Conservation (phyloP, 2,888 invertebrate genomes). For the Epistrophe eligans region DNA sequence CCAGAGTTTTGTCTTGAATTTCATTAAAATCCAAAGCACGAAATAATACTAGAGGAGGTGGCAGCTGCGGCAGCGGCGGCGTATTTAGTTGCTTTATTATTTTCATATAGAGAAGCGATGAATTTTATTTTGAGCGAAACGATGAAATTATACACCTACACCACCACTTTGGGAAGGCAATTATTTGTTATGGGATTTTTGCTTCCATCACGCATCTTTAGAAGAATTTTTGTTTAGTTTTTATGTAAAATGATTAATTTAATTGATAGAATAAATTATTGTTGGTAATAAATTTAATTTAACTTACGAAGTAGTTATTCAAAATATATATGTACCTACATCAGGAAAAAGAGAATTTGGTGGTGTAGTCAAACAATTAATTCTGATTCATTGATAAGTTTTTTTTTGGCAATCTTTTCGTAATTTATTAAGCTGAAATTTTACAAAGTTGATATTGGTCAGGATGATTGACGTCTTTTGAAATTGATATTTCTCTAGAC, state of each 20-base stretch:
- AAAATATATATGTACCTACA: not conserved
- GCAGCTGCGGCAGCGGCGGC: not conserved
- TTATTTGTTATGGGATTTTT: conserved; percentile 3
- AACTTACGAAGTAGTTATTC: not conserved
- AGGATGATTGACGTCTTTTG: no score
- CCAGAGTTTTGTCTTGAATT: conserved; percentile 46
- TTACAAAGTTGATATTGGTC: no score
- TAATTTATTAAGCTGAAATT: no score
- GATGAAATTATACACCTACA: conserved; percentile 5
- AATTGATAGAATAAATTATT: conserved; percentile 7
- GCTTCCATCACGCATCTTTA: conserved; percentile 7
- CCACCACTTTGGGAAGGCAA: not conserved
- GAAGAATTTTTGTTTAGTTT: not conserved
- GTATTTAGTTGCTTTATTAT: not conserved
- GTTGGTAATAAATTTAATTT: conserved; percentile 28
- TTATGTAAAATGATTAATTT: conserved; percentile 21
- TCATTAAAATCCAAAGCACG: conserved; percentile 64
- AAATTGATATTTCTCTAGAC: no score
- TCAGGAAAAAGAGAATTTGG: not conserved
- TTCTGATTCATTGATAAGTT: not conserved
- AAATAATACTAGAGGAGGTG: not conserved
- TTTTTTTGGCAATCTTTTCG: not conserved
- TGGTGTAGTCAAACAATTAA: not conserved
- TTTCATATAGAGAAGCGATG: not conserved
- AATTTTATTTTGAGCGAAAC: not conserved